Conservation (phyloP, 2,113 vertebrate species). For the Ranitomeya imitator region DNA sequence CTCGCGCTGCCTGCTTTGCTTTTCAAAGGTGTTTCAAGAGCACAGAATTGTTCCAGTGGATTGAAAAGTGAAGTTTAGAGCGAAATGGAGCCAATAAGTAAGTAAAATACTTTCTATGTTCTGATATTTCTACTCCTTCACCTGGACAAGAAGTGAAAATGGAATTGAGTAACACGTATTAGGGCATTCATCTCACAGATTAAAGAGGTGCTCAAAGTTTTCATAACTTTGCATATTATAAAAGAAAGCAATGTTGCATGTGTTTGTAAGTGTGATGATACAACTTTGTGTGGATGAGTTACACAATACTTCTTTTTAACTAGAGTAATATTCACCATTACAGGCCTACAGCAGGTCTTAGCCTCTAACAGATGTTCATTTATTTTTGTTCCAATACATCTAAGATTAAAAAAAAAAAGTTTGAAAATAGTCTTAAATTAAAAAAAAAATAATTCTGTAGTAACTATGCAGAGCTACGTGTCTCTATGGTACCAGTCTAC, state of each 20-base stretch:
- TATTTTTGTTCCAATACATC: background rate
- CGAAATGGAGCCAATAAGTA: slow-evolving; percentile 42
- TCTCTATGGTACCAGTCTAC: background rate
- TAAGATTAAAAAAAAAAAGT: background rate
- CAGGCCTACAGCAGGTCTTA: background rate
- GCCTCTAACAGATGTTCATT: background rate
- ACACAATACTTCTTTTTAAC: background rate
- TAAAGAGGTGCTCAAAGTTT: background rate
- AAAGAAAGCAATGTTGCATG: background rate
- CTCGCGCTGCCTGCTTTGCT: slow-evolving; percentile 57
- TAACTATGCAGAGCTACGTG: background rate
- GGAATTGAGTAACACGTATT: background rate
- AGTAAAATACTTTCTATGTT: background rate
- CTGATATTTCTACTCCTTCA: background rate
- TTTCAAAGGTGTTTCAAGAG: slow-evolving; percentile 64
- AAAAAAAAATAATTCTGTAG: background rate
- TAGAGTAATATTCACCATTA: background rate
- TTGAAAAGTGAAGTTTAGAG: slow-evolving; percentile 48
- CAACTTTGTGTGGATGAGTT: background rate
- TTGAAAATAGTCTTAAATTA: background rate
- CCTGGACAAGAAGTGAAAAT: background rate
- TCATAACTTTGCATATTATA: background rate
- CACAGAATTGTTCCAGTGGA: slow-evolving; percentile 55
- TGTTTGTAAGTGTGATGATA: background rate
- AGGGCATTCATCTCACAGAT: slow-evolving; percentile 4